Conservation (phyloP, 2,797 vertebrate genomes). For the Rhynchonycteris naso region DNA sequence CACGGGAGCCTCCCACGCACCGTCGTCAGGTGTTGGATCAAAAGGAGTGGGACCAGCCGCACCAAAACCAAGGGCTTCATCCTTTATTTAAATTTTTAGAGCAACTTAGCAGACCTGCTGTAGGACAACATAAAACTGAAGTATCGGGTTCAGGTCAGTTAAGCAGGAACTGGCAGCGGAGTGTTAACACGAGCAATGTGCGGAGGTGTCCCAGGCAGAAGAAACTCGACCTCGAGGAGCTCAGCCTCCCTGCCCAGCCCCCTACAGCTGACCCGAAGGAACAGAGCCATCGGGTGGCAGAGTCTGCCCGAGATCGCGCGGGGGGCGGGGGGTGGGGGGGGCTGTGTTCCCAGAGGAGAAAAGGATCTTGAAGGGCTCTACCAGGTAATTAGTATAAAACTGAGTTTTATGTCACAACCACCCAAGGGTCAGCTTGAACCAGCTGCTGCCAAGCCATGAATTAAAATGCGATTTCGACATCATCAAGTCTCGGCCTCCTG, state of each 20-base stretch:
- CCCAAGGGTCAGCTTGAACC: background rate
- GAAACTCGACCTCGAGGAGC: constrained; percentile 71
- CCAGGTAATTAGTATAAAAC: background rate
- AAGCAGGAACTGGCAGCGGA: constrained; percentile 59
- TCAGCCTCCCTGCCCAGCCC: background rate
- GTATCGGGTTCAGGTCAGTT: constrained; percentile 70
- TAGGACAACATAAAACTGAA: constrained; percentile 70
- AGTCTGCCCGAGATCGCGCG: background rate
- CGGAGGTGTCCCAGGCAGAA: constrained; percentile 58
- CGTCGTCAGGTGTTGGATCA: background rate
- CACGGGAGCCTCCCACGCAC: background rate
- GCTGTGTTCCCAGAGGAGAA: background rate
- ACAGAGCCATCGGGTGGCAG: background rate
- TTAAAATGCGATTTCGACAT: background rate
- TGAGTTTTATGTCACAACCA: background rate
- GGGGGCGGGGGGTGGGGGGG: background rate
- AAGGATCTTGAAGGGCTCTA: background rate
- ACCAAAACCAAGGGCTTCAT: constrained; percentile 52
- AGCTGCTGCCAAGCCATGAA: background rate
- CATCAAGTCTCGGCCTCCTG: background rate
- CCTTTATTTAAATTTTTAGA: constrained; percentile 71
- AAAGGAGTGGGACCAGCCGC: background rate
- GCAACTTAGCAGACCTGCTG: constrained; percentile 54
- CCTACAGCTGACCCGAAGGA: constrained; percentile 45
- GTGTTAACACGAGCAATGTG: constrained; percentile 39